These are phyloP conservation scores for Spongia lamella DNA, from an alignment of 37 sponge, comb jelly and placozoan species.

Conservation along the genomic window DNA sequence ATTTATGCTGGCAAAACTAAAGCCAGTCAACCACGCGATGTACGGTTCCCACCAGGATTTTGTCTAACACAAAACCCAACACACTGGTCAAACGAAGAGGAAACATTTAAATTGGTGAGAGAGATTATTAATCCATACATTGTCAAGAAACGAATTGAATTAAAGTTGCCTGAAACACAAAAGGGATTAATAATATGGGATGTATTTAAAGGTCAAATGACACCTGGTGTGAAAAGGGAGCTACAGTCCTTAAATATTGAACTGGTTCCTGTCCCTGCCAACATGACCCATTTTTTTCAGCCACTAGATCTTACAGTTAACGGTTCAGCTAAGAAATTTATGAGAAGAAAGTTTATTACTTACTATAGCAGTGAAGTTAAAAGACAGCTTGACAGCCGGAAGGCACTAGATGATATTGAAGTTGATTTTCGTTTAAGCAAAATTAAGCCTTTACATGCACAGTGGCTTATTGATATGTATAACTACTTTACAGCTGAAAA, in stretches of 20 bases:
- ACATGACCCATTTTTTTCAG: conserved; percentile 37
- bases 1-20: conserved; percentile 44
- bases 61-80: conserved; percentile 1
- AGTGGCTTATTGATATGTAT: conserved; percentile 45
- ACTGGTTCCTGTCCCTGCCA: conserved; percentile 25
- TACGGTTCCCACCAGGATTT: conserved; percentile 17
- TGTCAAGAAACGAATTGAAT: conserved; percentile 31
- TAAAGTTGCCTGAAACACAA: conserved; percentile 21
- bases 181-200: conserved; percentile 36
- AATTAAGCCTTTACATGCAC: conserved; percentile 48
- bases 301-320: conserved; percentile 30
- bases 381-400: conserved; percentile 29
- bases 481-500: conserved; percentile 39
- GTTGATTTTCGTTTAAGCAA: conserved; percentile 26
- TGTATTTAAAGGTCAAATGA: conserved; percentile 37
- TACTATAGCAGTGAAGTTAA: conserved; percentile 38
- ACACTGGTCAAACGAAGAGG: conserved; percentile 20
- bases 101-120: conserved; percentile 10
- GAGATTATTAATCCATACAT: conserved; percentile 14
- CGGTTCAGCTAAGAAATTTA: conserved; percentile 17
- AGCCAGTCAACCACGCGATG: conserved; percentile 24
- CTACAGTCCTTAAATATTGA: conserved; percentile 30
- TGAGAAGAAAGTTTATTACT: conserved; percentile 11
- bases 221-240: conserved; percentile 22
- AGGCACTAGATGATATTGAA: conserved; percentile 25